A percentile compares a stretch with the other conserved stretches of the same genome.
Evolutionary conservation across 2,113 vertebrate genomes (phyloP).

Genomic region (Oryzias melastigma): DNA sequence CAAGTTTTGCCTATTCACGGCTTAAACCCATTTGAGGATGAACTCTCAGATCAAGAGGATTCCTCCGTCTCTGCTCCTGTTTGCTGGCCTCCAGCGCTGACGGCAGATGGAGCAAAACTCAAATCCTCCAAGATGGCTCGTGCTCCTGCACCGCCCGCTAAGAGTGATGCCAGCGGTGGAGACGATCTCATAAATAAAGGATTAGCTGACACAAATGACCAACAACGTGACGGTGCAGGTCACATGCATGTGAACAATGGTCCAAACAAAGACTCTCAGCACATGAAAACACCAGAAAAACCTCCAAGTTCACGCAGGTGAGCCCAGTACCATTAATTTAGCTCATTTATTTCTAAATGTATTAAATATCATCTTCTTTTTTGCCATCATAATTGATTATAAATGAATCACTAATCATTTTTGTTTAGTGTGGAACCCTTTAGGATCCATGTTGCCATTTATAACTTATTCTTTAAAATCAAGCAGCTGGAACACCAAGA

Average conservation of each 20-base stretch:
- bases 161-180: not conserved
- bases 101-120: conserved; percentile 23
- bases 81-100: not conserved
- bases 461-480: too few species aligned
- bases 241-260: conserved; percentile 70
- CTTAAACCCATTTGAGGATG: conserved; percentile 58
- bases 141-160: conserved; percentile 64
- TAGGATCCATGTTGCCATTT: too few species aligned
- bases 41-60: conserved; percentile 12
- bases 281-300: conserved; percentile 36
- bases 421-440: too few species aligned
- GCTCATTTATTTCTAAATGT: not conserved
- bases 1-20: not conserved
- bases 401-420: too few species aligned
- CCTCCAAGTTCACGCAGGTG: conserved; percentile 66
- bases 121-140: conserved; percentile 55
- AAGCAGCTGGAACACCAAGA: too few species aligned
- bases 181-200: not conserved
- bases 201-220: conserved; percentile 46
- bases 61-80: not conserved
- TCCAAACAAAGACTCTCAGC: conserved; percentile 74
- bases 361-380: too few species aligned
- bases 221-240: conserved; percentile 47
- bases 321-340: conserved; percentile 2
- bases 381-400: too few species aligned